These are phyloP conservation scores for Thalassarche chlororhynchos DNA, from an alignment of 2,113 vertebrate species.

Conservation along the genomic window DNA sequence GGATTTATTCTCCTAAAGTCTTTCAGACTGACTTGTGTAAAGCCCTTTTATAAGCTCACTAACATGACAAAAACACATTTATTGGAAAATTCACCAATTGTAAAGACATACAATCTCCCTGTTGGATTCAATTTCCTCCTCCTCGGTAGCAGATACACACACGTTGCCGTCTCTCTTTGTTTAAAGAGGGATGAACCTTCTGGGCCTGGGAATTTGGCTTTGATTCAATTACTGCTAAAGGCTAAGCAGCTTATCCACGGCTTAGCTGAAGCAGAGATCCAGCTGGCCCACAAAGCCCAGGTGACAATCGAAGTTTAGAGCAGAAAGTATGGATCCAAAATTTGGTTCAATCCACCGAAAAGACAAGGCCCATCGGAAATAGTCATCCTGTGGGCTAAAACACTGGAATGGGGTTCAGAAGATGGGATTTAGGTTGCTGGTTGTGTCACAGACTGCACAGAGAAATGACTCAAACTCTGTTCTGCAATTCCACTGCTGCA, in stretches of 20 bases:
- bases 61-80: neutral
- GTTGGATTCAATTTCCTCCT: neutral
- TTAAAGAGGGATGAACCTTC: neutral
- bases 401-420: neutral
- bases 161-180: neutral
- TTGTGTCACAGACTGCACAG: neutral
- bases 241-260: neutral
- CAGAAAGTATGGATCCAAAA: neutral
- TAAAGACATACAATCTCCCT: neutral
- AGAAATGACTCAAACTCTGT: neutral
- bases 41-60: neutral
- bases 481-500: neutral
- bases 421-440: neutral
- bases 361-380: neutral
- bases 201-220: slow-evolving; percentile 41
- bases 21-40: neutral
- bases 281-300: neutral
- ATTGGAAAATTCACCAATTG: neutral
- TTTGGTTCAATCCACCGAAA: neutral
- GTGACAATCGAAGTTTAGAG: neutral
- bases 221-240: slow-evolving; percentile 23
- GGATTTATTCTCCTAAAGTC: neutral
- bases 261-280: neutral
- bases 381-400: neutral
- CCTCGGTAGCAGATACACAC: neutral